Percentiles rank a stretch among this genome's conserved stretches.
These are phyloP conservation scores for Neopelma chrysocephalum DNA, from an alignment of 2,797 vertebrate species.

Conservation along the genomic window DNA sequence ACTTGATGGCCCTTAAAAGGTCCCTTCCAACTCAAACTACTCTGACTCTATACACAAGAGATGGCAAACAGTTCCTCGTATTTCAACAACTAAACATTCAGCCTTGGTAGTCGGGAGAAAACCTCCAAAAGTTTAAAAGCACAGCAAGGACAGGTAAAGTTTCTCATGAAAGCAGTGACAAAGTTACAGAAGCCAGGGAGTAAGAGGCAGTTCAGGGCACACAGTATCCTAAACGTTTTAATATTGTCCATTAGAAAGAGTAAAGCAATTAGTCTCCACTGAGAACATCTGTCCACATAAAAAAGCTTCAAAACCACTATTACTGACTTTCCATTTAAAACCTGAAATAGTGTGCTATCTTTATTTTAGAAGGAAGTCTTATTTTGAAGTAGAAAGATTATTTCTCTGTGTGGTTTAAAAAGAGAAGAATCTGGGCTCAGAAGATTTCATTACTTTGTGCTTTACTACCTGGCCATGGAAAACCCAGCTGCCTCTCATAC, in stretches of 20 bases:
- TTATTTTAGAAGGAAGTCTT: conserved; percentile 52
- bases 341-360: conserved; percentile 40
- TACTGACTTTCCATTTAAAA: conserved; percentile 32
- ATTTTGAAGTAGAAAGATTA: conserved; percentile 31
- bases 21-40: neutral
- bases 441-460: conserved; percentile 56
- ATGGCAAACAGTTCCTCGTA: neutral
- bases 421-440: conserved; percentile 49
- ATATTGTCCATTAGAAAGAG: neutral
- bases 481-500: conserved; percentile 70
- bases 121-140: neutral
- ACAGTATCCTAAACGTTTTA: neutral
- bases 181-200: neutral
- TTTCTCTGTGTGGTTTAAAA: conserved; percentile 53
- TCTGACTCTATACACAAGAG: neutral
- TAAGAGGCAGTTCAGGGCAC: neutral
- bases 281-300: conserved; percentile 20
- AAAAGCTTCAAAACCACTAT: neutral
- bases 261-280: neutral
- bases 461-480: conserved; percentile 55
- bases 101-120: neutral
- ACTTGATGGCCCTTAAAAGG: neutral
- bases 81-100: neutral
- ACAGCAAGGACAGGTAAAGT: neutral
- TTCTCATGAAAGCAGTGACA: neutral